These are phyloP conservation scores for Eidolon helvum DNA, from an alignment of 2,113 vertebrate genomes.

Conservation along the genomic window DNA sequence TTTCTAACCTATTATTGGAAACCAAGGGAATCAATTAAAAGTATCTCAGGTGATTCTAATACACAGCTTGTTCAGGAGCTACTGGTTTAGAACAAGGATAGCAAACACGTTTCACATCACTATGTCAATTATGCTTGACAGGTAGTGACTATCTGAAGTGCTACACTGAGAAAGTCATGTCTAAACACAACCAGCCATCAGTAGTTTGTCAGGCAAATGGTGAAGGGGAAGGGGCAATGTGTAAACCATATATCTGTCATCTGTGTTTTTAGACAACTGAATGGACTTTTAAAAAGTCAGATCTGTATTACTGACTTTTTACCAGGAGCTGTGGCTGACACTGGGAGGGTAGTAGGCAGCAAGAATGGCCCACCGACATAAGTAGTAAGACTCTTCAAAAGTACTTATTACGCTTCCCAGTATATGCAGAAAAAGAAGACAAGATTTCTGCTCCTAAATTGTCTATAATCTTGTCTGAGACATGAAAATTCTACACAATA, in stretches of 20 bases:
- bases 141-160: neutral
- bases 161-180: neutral
- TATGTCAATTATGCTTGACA: neutral
- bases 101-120: constrained; percentile 16
- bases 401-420: constrained; percentile 1
- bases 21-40: constrained; percentile 15
- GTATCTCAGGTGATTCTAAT: neutral
- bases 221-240: neutral
- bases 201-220: neutral
- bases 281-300: neutral
- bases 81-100: neutral
- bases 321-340: constrained; percentile 21
- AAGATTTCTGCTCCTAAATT: neutral
- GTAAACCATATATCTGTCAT: neutral
- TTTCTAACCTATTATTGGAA: constrained; percentile 23
- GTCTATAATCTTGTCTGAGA: constrained; percentile 27
- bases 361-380: neutral
- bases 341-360: neutral
- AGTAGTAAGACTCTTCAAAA: neutral
- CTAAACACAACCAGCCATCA: constrained; percentile 50
- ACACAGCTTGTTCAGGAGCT: neutral
- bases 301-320: constrained; percentile 1
- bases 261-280: neutral
- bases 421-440: neutral
- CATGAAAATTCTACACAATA: constrained; percentile 30